phyloP scores from a whole-genome alignment of 2,888 invertebrate species.

The Clivina fossor region DNA sequence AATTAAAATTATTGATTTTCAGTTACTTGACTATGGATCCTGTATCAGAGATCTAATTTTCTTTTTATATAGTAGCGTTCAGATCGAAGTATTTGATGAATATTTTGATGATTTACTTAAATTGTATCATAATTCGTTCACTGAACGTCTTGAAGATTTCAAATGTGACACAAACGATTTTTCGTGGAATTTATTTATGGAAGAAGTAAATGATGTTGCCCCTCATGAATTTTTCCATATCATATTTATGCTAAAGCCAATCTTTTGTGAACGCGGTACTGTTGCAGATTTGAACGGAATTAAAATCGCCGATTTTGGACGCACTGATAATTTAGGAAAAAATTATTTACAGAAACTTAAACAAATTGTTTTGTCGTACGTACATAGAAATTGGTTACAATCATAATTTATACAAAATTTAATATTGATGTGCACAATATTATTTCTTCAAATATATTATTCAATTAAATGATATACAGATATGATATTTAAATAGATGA shows the following conservation, averaged over 20 bases:
- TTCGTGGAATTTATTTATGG: conserved; percentile 52
- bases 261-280: conserved; percentile 54
- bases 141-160: conserved; percentile 51
- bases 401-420: too few species aligned
- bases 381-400: conserved; percentile 49
- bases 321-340: conserved; percentile 49
- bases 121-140: conserved; percentile 57
- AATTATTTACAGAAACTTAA: conserved; percentile 49
- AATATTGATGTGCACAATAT: too few species aligned
- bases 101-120: conserved; percentile 56
- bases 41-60: conserved; percentile 59
- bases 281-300: conserved; percentile 53
- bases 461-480: too few species aligned
- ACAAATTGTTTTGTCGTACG: conserved; percentile 49
- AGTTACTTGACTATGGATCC: conserved; percentile 58
- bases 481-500: too few species aligned
- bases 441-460: too few species aligned
- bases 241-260: conserved; percentile 56
- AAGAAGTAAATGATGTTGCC: conserved; percentile 53
- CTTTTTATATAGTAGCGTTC: conserved; percentile 58
- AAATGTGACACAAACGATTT: conserved; percentile 47
- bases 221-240: conserved; percentile 55
- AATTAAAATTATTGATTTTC: conserved; percentile 63
- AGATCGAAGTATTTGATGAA: conserved; percentile 51
- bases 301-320: conserved; percentile 50